Conservation (phyloP, 2,797 vertebrate species). For the Darevskia mixta region DNA sequence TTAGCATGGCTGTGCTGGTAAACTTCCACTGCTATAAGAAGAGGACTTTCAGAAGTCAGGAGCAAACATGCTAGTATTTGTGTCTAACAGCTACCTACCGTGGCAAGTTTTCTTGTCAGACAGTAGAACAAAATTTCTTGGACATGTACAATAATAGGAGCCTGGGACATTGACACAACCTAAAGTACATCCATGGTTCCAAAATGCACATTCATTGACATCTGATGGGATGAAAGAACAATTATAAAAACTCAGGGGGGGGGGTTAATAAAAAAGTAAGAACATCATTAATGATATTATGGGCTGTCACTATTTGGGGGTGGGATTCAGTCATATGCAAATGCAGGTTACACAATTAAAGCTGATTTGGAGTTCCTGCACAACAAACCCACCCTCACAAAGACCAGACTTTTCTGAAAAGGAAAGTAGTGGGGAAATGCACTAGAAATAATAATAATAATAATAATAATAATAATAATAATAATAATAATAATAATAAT, state of each 20-base stretch:
- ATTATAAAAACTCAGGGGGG: background rate
- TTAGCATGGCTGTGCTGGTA: background rate
- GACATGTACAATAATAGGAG: constrained; percentile 95
- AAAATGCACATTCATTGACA: constrained; percentile 92
- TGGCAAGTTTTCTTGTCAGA: constrained; percentile 90
- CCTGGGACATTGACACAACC: constrained; percentile 94
- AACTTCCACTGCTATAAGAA: background rate
- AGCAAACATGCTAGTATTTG: fast-evolving
- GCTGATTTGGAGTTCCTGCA: no score
- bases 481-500: no score
- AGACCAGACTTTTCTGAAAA: no score
- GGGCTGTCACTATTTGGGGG: no score
- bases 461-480: no score
- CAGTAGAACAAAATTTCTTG: constrained; percentile 87
- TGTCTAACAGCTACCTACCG: constrained; percentile 76
- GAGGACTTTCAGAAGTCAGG: background rate
- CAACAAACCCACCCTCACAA: no score
- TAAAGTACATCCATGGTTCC: constrained; percentile 94
- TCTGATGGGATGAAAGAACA: constrained; percentile 76
- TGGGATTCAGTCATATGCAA: no score
- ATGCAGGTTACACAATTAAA: no score
- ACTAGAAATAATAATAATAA: no score
- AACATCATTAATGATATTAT: background rate
- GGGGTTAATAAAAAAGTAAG: background rate
- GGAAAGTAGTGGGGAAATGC: no score